Percentiles rank a stretch among this genome's conserved stretches.
Conservation (phyloP, 2,113 vertebrate genomes). For the Xiphophorus couchianus region DNA sequence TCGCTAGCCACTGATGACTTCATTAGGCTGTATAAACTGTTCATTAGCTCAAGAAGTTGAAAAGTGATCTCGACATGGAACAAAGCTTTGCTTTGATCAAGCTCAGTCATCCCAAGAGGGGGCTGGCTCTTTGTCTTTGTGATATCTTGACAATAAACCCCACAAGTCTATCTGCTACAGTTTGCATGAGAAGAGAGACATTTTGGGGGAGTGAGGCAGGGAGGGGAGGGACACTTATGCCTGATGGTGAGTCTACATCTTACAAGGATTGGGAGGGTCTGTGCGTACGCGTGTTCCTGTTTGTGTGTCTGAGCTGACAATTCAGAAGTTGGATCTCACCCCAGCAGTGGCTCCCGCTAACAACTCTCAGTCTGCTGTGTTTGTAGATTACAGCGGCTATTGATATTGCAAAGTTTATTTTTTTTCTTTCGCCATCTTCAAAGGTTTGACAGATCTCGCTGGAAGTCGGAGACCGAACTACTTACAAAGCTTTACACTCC, state of each 20-base stretch:
- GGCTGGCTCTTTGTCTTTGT: conserved; percentile 63
- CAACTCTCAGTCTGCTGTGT: conserved; percentile 64
- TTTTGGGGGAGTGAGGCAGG: conserved; percentile 12
- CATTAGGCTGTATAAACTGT: conserved; percentile 62
- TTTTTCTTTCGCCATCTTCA: conserved; percentile 67
- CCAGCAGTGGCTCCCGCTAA: conserved; percentile 49
- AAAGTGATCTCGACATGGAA: conserved; percentile 68
- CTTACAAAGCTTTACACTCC: conserved; percentile 52
- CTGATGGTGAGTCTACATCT: conserved; percentile 41
- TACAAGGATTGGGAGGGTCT: conserved; percentile 33
- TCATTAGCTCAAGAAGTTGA: conserved; percentile 66
- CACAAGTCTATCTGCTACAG: conserved; percentile 48
- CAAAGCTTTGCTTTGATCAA: conserved; percentile 73
- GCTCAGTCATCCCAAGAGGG: conserved; percentile 54
- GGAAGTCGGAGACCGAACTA: conserved; percentile 52
- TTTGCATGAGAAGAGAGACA: conserved; percentile 30
- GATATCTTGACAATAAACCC: conserved; percentile 70
- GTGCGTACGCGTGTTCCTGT: conserved; percentile 21
- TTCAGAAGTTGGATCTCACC: conserved; percentile 68
- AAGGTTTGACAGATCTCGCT: conserved; percentile 70
- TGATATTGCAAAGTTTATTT: conserved; percentile 66
- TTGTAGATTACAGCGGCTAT: conserved; percentile 74
- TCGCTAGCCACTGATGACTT: conserved; percentile 56
- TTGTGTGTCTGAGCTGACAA: conserved; percentile 63
- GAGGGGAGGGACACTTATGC: background rate